Conservation (phyloP, 2,113 vertebrate genomes). For the Antechinus stuartii region DNA sequence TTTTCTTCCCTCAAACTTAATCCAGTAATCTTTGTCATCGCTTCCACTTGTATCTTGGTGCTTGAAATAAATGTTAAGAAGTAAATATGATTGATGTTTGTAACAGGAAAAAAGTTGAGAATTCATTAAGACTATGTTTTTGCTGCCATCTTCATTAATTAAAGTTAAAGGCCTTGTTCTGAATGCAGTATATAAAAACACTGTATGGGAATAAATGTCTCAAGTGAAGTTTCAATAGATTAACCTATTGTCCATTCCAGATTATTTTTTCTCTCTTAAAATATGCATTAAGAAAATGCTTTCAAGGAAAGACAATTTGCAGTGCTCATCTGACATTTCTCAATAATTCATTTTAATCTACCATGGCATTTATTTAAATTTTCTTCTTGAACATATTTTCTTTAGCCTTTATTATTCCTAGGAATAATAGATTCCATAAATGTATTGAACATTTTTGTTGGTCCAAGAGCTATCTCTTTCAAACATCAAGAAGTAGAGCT, state of each 20-base stretch:
- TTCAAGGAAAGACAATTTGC: background rate
- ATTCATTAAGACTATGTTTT: background rate
- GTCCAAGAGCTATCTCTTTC: conserved; percentile 41
- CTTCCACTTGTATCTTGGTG: background rate
- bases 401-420: conserved; percentile 19
- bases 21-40: background rate
- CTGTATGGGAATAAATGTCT: background rate
- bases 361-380: background rate
- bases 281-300: background rate
- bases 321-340: background rate
- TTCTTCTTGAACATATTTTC: conserved; percentile 8
- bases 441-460: conserved; percentile 35
- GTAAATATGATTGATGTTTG: background rate
- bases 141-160: background rate
- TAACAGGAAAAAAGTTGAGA: background rate
- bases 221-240: background rate
- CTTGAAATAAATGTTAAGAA: background rate
- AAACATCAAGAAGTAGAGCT: background rate
- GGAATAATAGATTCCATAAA: conserved; percentile 40
- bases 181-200: background rate
- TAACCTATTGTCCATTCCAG: background rate
- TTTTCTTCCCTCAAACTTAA: background rate
- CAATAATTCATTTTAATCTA: background rate
- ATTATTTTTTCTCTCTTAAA: background rate
- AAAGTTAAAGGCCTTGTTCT: background rate